Base-by-base conservation (phyloP, 53 echinoderm and acorn worm genomes). In the Apostichopus leukothele region DNA sequence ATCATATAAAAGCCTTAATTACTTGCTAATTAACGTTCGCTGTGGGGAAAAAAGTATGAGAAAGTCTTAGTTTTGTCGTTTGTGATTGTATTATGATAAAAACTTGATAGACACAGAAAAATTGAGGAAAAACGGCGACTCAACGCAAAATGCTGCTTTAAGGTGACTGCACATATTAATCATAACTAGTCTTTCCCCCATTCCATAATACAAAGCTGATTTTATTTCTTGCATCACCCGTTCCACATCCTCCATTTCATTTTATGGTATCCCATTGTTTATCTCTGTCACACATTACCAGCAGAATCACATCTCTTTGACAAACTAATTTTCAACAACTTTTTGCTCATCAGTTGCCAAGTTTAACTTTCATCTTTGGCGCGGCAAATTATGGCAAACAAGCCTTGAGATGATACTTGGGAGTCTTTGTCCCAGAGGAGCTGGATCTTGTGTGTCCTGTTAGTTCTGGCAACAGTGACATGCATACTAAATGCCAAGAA, bases 301-400 rank as follows among this genome's bases (percentile, higher is more conserved):
- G 59, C 55, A 54, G 81, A 81, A 21, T 23, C 81, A 20, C 13
- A 71, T 59, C 14, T 59, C 81, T 7, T 20, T 18, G 8, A 81
- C 81, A 81, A 81, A 81, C 81, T 81, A 55, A 81, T 54, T 59
- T 81, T 81, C 59, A 59, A 53, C 57, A 81, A 81, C 19, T 55
- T 55, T 77, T 4, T n/a, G 55, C 54, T 81, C n/a, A 19, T 81
- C 59, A 22, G 22, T 54, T 21, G 7, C 81, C 19, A 8, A 59
- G 55, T 52, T 7, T 22, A 54, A 23, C 55, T 55, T 20, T 54
- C 54, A 54, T 81, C 22, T 7, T 6, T 81, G 13, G 16, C 55
- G 54, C 7, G 9, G 59, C 81, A 54, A 81, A 81, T 57, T 54
- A 54, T 22, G 14, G 11, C 81, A 52, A 54, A 81, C 54, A 81